Evolutionary conservation across 2,113 vertebrate genomes (phyloP), one percentile per base, ranked within the genome.

Genomic region (Platycercus adscitus): DNA sequence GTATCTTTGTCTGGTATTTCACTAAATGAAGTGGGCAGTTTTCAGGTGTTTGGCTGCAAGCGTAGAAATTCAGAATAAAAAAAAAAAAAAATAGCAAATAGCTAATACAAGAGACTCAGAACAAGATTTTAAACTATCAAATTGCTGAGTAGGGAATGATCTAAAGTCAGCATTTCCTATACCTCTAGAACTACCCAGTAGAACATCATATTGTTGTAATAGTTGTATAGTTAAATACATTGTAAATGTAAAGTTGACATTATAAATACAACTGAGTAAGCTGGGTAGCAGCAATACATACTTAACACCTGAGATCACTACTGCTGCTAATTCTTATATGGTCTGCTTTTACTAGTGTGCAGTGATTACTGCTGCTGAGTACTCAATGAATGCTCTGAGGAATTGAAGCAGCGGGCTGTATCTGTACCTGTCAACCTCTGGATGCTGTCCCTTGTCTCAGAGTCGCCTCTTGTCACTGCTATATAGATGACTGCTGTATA

Each of bases 401-500:
- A 88, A 26, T 28, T 68, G 75, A 73, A 85, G 53, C 82, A 79
- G 44, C 82, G 88, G 66, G n/a, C 52, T 1, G 0, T 35, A 37
- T 82, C 56, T 83, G 52, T 88, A 47, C 66, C 71, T 95, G 60
- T 92, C 76, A 69, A 19, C 63, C 20, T 92, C 44, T 69, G 71
- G 52, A 52, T 80, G 26, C 26, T 66, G 31, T 80, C 24, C 26
- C 24, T 77, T 65, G 49, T 73, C 53, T 92, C 58, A 58, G 33
- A 69, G 63, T 56, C 37, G 69, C 20, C 11, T 55, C 35, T 77
- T 89, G 55, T 94, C 72, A 66, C 41, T 70, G 47, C 81, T 93
- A 1, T 81, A 77, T 61, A 43, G 41, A 43, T 43, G 41, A 66
- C 37, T 70, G 56, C 85, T 93, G 0, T 81, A 77, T 66, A 66